Base-by-base conservation (phyloP, 2,888 invertebrate genomes). In the Pristionchus japonicus region DNA sequence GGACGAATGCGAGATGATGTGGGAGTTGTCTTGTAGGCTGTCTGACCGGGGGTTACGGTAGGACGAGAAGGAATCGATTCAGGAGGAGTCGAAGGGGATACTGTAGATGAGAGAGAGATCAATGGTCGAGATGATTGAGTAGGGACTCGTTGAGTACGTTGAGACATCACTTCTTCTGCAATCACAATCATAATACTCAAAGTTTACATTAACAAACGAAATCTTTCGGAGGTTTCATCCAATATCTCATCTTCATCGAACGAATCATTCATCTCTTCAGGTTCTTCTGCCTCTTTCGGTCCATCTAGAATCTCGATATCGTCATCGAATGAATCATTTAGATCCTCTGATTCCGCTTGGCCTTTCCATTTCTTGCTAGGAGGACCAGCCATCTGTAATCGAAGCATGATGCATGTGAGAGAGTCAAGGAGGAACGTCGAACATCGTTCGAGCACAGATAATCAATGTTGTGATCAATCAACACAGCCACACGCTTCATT, bases 281-380 rank as follows among this genome's bases (percentile, higher is more conserved):
- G n/a, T 61, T 34, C 84, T 4, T 7, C 23, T 40, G 3, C 27
- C 7, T 17, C 37, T 40, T 80, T 80, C 27, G 84, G 84, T n/a
- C 84, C 84, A 23, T 84, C 57, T 0, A 84, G 34, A 37, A 84
- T 15, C 20, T 57, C 57, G n/a, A 57, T 61, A 34, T 74, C 74
- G 20, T 84, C 84, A 57, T 84, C 84, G n/a, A 84, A 84, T 23
- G 84, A 84, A 57, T 84, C 84, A 57, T 84, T 57, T 3, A 6
- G 20, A 23, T 61, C 57, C n/a, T 57, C 84, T 20, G 4, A 23
- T 61, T 34, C 84, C 1, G 2, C 23, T 40, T 6, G 15, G 11
- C 34, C 37, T 40, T 80, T 80, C 27, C 31, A 80, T 80, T 80
- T 80, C 49, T 80, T 80, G 23, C n/a, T 49, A 80, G 80, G 80